Evolutionary conservation across 1,140 invertebrate genomes (phyloP).

Genomic region (Protaetia brevitarsis): DNA sequence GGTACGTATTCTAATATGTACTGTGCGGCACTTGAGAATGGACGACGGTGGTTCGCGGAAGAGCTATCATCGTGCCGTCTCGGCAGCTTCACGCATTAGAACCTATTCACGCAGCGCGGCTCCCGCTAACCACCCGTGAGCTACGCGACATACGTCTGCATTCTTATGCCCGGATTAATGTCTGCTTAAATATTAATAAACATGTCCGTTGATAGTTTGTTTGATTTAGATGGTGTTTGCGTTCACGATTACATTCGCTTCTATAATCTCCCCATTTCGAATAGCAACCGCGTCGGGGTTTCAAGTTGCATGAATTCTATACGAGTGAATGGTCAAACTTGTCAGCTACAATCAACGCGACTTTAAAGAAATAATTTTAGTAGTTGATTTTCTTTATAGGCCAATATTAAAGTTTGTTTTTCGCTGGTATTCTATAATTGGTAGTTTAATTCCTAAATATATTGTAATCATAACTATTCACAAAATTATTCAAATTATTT

Average conservation of each 20-base stretch:
- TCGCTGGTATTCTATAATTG: too few species aligned
- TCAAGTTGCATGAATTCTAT: too few species aligned
- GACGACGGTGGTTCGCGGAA: constrained; percentile 32
- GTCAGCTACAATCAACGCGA: too few species aligned
- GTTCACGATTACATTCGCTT: constrained; percentile 3
- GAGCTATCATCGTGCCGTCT: constrained; percentile 34
- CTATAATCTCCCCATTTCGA: not conserved
- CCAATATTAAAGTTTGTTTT: too few species aligned
- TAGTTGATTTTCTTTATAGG: too few species aligned
- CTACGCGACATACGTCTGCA: constrained; percentile 31
- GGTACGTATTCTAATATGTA: constrained; percentile 24
- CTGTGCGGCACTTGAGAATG: constrained; percentile 18
- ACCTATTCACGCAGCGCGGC: constrained; percentile 26
- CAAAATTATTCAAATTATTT: too few species aligned
- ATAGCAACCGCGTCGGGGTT: not conserved
- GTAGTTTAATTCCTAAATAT: too few species aligned
- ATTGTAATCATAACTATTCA: too few species aligned
- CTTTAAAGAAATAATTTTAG: too few species aligned
- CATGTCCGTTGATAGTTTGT: constrained; percentile 34
- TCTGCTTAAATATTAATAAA: constrained; percentile 40
- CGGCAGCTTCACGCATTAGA: constrained; percentile 41
- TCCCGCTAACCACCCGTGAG: constrained; percentile 29
- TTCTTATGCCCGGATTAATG: constrained; percentile 37
- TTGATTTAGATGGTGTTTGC: constrained; percentile 25
- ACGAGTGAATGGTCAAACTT: too few species aligned